Conservation (phyloP, 2,888 invertebrate species). For the Opisthograptis luteolata region DNA sequence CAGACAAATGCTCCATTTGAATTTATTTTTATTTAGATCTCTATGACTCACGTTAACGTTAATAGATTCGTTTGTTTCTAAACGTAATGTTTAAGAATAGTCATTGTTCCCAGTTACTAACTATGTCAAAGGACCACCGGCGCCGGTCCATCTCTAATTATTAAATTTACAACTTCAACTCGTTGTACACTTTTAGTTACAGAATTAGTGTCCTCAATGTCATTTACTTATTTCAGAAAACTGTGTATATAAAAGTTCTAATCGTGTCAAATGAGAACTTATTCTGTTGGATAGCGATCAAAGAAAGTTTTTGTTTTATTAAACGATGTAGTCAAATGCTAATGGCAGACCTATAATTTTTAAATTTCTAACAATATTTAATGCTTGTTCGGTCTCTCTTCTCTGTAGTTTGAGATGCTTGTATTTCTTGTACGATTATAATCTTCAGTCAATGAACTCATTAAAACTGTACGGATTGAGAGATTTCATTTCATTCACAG, state of each 20-base stretch:
- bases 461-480: background rate
- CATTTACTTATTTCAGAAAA: constrained; percentile 1
- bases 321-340: constrained; percentile 1
- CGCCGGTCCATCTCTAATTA: no score
- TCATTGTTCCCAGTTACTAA: no score
- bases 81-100: no score
- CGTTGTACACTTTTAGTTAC: no score
- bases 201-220: constrained; percentile 1
- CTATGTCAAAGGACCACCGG: no score
- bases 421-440: background rate
- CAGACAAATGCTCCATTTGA: background rate
- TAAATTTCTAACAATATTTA: constrained; percentile 1
- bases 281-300: constrained; percentile 25
- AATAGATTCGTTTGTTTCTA: no score
- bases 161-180: no score
- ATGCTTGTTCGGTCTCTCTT: constrained; percentile 1
- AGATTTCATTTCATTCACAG: background rate
- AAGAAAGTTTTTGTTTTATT: constrained; percentile 23
- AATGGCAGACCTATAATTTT: constrained; percentile 9
- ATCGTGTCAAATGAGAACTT: constrained; percentile 4
- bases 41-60: no score
- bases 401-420: constrained; percentile 3
- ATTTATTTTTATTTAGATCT: no score
- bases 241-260: background rate
- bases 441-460: constrained; percentile 6